These are phyloP conservation scores for Psittacula echo DNA, from an alignment of 2,797 vertebrate genomes.

Conservation along the genomic window DNA sequence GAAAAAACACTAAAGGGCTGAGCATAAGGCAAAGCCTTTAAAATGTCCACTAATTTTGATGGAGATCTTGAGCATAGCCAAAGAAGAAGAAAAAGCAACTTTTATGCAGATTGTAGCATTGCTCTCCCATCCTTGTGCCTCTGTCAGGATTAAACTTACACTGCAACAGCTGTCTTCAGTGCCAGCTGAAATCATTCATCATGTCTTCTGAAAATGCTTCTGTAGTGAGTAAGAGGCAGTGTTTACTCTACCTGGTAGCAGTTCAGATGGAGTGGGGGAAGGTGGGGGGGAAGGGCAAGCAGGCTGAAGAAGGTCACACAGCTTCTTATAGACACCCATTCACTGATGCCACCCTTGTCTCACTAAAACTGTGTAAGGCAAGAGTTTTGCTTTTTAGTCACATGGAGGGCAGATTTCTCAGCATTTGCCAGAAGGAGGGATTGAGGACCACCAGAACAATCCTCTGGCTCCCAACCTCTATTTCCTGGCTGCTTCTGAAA, in stretches of 20 bases:
- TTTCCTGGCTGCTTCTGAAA: neutral
- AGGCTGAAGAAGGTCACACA: conserved; percentile 3
- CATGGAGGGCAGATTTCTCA: neutral
- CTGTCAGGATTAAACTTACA: neutral
- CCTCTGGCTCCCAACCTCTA: neutral
- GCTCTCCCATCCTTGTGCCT: neutral
- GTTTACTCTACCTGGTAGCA: conserved; percentile 46
- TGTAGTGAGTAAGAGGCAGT: conserved; percentile 45
- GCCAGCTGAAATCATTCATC: conserved; percentile 33
- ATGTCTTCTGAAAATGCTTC: conserved; percentile 43
- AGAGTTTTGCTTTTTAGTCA: neutral
- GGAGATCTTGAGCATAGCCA: neutral
- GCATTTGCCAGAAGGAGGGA: neutral
- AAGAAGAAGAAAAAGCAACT: neutral
- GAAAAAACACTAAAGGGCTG: neutral
- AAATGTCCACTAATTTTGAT: neutral
- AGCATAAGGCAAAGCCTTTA: neutral
- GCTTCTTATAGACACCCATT: neutral
- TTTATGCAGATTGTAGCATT: neutral
- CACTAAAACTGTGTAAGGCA: neutral
- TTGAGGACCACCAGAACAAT: neutral
- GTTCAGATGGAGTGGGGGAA: neutral
- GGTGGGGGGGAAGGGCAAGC: neutral
- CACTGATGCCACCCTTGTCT: neutral
- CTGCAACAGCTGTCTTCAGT: neutral